Conservation (phyloP, 92 coral and sea anemone genomes). For the Pocillopora grandis region DNA sequence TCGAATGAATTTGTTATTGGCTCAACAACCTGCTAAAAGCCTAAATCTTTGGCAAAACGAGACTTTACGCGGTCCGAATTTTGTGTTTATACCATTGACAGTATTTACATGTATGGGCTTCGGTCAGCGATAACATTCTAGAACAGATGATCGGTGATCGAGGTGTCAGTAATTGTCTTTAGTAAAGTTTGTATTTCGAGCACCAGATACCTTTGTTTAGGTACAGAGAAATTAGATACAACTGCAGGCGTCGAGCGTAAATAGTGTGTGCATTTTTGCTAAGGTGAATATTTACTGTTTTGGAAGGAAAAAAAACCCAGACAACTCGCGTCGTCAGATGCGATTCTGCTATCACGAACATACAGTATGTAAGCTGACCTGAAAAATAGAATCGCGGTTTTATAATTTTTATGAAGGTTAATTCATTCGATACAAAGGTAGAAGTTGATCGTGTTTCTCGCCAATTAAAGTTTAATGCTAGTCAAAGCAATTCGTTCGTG, state of each 20-base stretch:
- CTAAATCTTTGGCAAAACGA: constrained; percentile 17
- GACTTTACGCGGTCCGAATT: constrained; percentile 1
- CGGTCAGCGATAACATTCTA: background rate
- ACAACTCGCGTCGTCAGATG: background rate
- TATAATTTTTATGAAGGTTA: background rate
- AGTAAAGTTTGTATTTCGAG: constrained; percentile 17
- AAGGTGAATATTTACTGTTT: constrained; percentile 6
- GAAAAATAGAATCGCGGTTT: constrained; percentile 12
- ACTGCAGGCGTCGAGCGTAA: constrained; percentile 24
- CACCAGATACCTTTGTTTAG: constrained; percentile 27
- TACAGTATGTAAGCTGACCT: background rate
- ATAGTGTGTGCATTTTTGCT: constrained; percentile 11
- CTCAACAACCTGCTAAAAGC: constrained; percentile 17
- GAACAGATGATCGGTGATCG: constrained; percentile 13
- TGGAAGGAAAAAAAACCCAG: background rate
- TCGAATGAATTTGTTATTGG: constrained; percentile 34
- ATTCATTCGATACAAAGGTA: constrained; percentile 32
- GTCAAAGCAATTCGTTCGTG: constrained; percentile 22
- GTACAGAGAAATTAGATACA: constrained; percentile 30
- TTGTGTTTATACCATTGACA: background rate
- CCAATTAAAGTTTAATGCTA: constrained; percentile 42
- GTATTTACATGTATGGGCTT: background rate
- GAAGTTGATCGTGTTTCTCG: constrained; percentile 36
- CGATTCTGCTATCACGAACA: background rate
- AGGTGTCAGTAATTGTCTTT: constrained; percentile 14